Percentiles rank a stretch among this genome's conserved stretches.
phyloP scores from a whole-genome alignment of 2,888 invertebrate genomes.

The Strigamia crassipes region DNA sequence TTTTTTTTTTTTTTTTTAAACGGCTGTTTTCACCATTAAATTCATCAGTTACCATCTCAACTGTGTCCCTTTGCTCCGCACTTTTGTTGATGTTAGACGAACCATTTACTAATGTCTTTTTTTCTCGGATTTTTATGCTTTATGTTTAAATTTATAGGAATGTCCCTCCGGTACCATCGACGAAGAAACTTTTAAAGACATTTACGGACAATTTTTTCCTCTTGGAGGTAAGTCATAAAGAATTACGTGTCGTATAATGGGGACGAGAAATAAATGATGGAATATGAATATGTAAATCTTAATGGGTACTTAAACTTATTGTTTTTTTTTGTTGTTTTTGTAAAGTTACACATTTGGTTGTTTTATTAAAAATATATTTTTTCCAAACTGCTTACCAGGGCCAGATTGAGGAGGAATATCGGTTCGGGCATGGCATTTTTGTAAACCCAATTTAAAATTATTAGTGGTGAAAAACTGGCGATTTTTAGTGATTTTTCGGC shows the following conservation, averaged over 20 bases:
- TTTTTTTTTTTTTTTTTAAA: not conserved
- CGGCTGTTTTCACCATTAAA: not conserved
- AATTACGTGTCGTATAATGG: not conserved
- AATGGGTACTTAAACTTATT: not conserved
- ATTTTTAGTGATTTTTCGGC: no score
- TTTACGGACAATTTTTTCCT: slow-evolving; percentile 87
- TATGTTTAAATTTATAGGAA: slow-evolving; percentile 63
- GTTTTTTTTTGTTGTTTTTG: not conserved
- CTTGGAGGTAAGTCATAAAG: slow-evolving; percentile 74
- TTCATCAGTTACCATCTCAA: not conserved
- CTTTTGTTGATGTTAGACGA: not conserved
- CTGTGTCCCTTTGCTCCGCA: not conserved
- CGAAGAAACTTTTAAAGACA: slow-evolving; percentile 84
- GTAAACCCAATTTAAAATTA: no score
- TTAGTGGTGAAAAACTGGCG: no score
- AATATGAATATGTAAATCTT: not conserved
- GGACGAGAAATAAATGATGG: not conserved
- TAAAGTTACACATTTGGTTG: no score
- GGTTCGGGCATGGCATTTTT: no score
- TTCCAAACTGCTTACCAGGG: not conserved
- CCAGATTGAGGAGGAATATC: no score
- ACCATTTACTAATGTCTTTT: not conserved
- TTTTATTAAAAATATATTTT: not conserved
- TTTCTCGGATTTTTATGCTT: not conserved
- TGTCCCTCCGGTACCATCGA: slow-evolving; percentile 85